Percentiles rank a stretch among this genome's conserved stretches.
Conservation (phyloP, 92 coral and sea anemone genomes). For the Anthopleura xanthogrammica region DNA sequence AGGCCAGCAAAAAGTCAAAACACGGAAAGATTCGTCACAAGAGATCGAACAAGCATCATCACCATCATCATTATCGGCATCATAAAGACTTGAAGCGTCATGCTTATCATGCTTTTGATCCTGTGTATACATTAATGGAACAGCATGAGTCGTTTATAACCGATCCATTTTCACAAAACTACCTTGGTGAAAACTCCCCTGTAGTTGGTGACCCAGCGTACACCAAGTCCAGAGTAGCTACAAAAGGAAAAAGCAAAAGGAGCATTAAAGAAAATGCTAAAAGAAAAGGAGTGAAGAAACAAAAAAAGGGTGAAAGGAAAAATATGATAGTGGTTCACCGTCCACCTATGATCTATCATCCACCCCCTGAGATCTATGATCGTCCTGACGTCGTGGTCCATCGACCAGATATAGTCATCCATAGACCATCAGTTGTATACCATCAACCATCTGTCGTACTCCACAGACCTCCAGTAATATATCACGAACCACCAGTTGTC, state of each 20-base stretch:
- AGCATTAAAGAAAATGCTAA: not conserved
- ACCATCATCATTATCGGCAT: constrained; percentile 32
- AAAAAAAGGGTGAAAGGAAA: constrained; percentile 66
- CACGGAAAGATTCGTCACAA: constrained; percentile 16
- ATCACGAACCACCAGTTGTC: constrained; percentile 91
- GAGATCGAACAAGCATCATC: constrained; percentile 36
- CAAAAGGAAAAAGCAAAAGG: constrained; percentile 2
- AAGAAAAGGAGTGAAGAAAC: not conserved
- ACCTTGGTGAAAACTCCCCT: constrained; percentile 25
- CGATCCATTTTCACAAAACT: constrained; percentile 25
- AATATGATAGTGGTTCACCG: constrained; percentile 79
- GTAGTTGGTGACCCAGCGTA: constrained; percentile 28
- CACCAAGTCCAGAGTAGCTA: constrained; percentile 59
- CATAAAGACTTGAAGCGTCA: constrained; percentile 47
- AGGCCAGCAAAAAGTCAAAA: constrained; percentile 23
- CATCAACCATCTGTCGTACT: constrained; percentile 95
- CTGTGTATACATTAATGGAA: constrained; percentile 47
- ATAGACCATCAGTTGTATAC: constrained; percentile 90
- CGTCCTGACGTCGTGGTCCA: constrained; percentile 89
- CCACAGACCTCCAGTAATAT: constrained; percentile 89
- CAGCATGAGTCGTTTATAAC: constrained; percentile 45
- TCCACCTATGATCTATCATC: constrained; percentile 95
- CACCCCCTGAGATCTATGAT: constrained; percentile 98
- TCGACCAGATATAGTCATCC: constrained; percentile 83
- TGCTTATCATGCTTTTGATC: constrained; percentile 38